Conservation (phyloP, 2,888 invertebrate species). For the Therioaphis trifolii region DNA sequence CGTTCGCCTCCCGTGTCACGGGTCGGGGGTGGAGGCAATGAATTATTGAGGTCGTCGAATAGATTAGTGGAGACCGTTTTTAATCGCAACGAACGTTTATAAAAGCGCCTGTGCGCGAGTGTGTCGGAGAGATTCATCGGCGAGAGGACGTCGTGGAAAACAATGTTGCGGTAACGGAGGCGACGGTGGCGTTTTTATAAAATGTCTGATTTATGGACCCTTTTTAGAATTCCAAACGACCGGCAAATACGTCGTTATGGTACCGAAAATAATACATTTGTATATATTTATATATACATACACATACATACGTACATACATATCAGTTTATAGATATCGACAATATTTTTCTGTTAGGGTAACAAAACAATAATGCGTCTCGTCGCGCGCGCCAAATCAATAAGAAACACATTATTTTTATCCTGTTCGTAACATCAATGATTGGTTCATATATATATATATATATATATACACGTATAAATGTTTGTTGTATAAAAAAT, state of each 20-base stretch:
- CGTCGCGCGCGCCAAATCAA: background rate
- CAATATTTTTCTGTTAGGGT: constrained; percentile 28
- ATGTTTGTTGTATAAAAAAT: too few species aligned
- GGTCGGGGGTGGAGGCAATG: background rate
- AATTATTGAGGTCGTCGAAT: constrained; percentile 46
- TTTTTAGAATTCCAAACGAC: constrained; percentile 54
- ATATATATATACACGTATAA: too few species aligned
- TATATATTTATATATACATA: background rate
- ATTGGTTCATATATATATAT: background rate
- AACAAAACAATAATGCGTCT: constrained; percentile 35
- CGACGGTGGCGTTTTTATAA: constrained; percentile 18
- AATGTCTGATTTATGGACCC: constrained; percentile 56
- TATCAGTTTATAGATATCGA: constrained; percentile 1
- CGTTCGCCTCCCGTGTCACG: background rate
- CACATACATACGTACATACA: background rate
- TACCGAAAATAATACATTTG: constrained; percentile 28
- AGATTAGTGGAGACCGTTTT: constrained; percentile 38
- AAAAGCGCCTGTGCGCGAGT: background rate
- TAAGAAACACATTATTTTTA: constrained; percentile 25
- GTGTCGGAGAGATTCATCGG: background rate
- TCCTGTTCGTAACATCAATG: background rate
- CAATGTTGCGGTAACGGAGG: background rate
- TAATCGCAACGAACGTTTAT: constrained; percentile 22
- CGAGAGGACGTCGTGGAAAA: background rate
- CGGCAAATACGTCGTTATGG: constrained; percentile 50